phyloP scores from a whole-genome alignment of 2,797 vertebrate species.

The Micromesistius poutassou region DNA sequence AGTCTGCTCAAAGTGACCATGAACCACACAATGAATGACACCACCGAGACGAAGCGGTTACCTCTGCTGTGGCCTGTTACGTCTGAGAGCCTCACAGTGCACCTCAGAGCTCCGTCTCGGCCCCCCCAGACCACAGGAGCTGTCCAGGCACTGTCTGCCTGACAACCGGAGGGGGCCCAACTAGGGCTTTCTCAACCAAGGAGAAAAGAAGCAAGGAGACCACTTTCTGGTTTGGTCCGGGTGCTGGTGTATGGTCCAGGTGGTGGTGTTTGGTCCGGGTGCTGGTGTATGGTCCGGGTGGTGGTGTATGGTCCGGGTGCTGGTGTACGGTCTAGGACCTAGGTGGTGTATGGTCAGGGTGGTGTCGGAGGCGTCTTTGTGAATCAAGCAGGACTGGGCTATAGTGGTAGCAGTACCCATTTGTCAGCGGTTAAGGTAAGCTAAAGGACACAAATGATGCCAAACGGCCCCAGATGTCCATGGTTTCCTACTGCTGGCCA shows the following conservation, averaged over 20 bases:
- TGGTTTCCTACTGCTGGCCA: not conserved
- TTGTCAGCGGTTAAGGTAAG: not conserved
- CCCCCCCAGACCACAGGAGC: conserved; percentile 63
- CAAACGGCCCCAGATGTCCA: not conserved
- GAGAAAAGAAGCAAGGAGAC: conserved; percentile 22
- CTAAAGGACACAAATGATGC: not conserved
- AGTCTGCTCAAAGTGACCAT: not conserved
- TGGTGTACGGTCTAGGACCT: too few species aligned
- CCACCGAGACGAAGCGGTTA: conserved; percentile 71
- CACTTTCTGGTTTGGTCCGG: not conserved
- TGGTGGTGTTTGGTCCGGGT: not conserved
- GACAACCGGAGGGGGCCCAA: conserved; percentile 59
- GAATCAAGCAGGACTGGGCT: not conserved
- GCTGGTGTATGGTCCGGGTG: not conserved
- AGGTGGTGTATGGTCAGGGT: not conserved
- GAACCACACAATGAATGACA: not conserved
- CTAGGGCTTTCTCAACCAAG: conserved; percentile 73
- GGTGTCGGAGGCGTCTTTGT: not conserved
- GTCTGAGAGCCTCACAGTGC: conserved; percentile 59
- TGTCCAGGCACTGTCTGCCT: conserved; percentile 52
- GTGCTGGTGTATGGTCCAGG: not conserved
- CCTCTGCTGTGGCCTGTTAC: conserved; percentile 58
- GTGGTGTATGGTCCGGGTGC: not conserved
- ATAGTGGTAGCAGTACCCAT: not conserved
- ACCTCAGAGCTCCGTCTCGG: conserved; percentile 42